These are phyloP conservation scores for Agonopterix subpropinquella DNA, from an alignment of 2,888 invertebrate species.

Conservation along the genomic window DNA sequence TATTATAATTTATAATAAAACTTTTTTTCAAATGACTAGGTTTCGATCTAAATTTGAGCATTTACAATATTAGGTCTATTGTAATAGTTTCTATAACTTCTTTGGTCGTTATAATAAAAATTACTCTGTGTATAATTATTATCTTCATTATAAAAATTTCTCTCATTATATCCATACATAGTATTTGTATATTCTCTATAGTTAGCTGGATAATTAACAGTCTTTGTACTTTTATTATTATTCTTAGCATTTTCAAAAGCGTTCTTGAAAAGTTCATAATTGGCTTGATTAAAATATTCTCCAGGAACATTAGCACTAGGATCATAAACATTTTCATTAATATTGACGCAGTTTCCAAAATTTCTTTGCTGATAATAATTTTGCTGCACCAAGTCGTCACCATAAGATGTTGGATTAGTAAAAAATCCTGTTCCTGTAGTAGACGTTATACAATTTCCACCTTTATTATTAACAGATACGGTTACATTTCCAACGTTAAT, in stretches of 20 bases:
- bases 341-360: slow-evolving; percentile 21
- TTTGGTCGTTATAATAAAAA: slow-evolving; percentile 57
- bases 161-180: slow-evolving; percentile 42
- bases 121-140: slow-evolving; percentile 43
- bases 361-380: slow-evolving; percentile 39
- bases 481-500: slow-evolving; percentile 86
- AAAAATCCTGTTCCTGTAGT: slow-evolving; percentile 73
- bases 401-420: slow-evolving; percentile 55
- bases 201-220: slow-evolving; percentile 25
- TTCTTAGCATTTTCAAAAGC: slow-evolving; percentile 71
- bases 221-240: slow-evolving; percentile 41
- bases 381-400: slow-evolving; percentile 45
- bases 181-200: slow-evolving; percentile 37
- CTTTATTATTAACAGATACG: slow-evolving; percentile 82
- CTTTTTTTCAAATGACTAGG: slow-evolving; percentile 23
- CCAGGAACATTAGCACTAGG: slow-evolving; percentile 24
- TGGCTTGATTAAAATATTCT: slow-evolving; percentile 64
- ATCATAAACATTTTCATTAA: slow-evolving; percentile 30
- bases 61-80: slow-evolving; percentile 52
- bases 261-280: slow-evolving; percentile 76
- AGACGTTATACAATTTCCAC: slow-evolving; percentile 82
- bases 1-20: slow-evolving; percentile 12
- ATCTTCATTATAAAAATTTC: slow-evolving; percentile 38
- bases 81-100: slow-evolving; percentile 57
- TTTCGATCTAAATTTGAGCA: slow-evolving; percentile 36